Evolutionary conservation across 2,113 vertebrate genomes (phyloP).

Genomic region (Odontophorus gujanensis): DNA sequence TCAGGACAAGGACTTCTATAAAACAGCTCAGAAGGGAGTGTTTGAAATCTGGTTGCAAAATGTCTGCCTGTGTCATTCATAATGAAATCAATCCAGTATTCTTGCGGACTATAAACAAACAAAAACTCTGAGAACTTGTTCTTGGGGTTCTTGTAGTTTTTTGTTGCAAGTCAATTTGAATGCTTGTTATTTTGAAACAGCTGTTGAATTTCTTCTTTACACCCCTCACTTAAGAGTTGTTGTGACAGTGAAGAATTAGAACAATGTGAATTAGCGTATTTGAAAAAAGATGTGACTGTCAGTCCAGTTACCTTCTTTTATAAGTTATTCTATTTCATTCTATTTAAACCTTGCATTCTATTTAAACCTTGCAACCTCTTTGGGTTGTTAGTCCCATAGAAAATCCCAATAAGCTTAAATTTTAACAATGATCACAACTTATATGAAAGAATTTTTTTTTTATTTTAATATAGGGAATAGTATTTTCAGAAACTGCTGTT

Average conservation of each 20-base stretch:
- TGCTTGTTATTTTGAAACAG: background rate
- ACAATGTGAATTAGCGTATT: background rate
- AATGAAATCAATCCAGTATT: background rate
- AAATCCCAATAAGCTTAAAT: background rate
- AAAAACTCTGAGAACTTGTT: background rate
- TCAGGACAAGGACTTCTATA: background rate
- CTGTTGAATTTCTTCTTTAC: background rate
- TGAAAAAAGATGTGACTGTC: background rate
- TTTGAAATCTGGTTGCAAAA: background rate
- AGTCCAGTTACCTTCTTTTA: constrained; percentile 23
- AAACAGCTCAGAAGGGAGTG: background rate
- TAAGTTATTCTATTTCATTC: background rate
- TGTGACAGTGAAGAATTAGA: background rate
- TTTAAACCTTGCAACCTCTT: background rate
- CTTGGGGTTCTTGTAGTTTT: background rate
- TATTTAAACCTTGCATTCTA: background rate
- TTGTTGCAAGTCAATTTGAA: background rate
- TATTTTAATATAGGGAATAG: constrained; percentile 79
- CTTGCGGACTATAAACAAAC: background rate
- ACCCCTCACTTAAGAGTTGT: background rate
- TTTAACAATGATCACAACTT: background rate
- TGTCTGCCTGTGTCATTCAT: background rate
- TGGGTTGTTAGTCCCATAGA: background rate
- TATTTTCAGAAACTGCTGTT: constrained; percentile 89
- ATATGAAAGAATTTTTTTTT: background rate